phyloP scores from a whole-genome alignment of 2,113 vertebrate species.

The Peromyscus leucopus region DNA sequence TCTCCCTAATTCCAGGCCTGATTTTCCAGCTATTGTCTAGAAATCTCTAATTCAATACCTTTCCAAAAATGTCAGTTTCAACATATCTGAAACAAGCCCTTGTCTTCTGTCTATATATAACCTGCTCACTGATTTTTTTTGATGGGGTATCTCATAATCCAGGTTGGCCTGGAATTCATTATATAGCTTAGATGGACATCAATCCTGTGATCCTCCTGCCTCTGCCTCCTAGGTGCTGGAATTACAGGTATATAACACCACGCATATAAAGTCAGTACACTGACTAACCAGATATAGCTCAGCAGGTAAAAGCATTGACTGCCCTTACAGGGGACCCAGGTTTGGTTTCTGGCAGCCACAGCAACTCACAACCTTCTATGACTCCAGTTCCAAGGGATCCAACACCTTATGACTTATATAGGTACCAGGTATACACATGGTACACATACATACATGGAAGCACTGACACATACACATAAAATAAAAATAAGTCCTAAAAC shows the following conservation, averaged over 20 bases:
- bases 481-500: not conserved
- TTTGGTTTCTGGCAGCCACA: not conserved
- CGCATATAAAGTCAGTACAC: too few relatives aligned
- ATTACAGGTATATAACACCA: not conserved
- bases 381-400: not conserved
- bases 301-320: not conserved
- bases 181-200: not conserved
- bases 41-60: slow-evolving; percentile 7
- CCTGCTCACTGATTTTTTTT: not conserved
- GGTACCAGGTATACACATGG: not conserved
- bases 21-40: not conserved
- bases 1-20: slow-evolving; percentile 4
- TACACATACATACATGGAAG: not conserved
- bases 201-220: not conserved
- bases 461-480: not conserved
- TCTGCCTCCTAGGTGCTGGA: not conserved
- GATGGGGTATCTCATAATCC: not conserved
- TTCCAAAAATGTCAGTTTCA: slow-evolving; percentile 21
- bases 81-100: not conserved
- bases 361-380: not conserved
- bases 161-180: not conserved
- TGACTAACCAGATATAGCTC: not conserved
- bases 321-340: not conserved
- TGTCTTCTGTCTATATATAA: not conserved
- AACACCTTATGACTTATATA: not conserved